Percentiles rank a stretch among this genome's conserved stretches.
These are phyloP conservation scores for Hydrozoanthus tunicans DNA, from an alignment of 64 coral and sea anemone species.

Conservation along the genomic window DNA sequence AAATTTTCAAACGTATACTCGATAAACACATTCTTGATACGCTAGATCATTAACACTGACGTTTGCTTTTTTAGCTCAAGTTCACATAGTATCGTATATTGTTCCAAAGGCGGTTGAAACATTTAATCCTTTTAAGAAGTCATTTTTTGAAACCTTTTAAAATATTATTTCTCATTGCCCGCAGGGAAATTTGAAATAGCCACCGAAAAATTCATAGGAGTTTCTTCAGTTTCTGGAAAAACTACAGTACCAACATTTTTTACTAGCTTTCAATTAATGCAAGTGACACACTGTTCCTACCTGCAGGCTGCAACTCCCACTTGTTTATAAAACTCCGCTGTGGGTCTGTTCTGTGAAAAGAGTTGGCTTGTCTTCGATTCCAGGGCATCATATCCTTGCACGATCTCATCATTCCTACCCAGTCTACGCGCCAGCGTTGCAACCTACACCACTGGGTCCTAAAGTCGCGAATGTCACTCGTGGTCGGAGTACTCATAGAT, in stretches of 20 bases:
- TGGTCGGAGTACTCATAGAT: background rate
- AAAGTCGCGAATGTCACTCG: conserved; percentile 15
- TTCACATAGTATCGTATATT: too few relatives aligned
- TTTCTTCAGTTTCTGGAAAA: too few relatives aligned
- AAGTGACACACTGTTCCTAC: conserved; percentile 7
- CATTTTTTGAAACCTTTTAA: too few relatives aligned
- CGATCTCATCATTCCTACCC: conserved; percentile 42
- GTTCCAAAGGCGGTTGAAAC: too few relatives aligned
- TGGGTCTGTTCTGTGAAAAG: conserved; percentile 22
- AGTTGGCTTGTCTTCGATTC: conserved; percentile 38
- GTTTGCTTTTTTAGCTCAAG: too few relatives aligned
- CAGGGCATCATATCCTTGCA: conserved; percentile 41
- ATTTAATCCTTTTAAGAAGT: too few relatives aligned
- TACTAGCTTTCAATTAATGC: background rate
- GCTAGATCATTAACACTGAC: too few relatives aligned
- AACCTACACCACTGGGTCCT: conserved; percentile 45
- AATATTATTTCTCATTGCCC: too few relatives aligned
- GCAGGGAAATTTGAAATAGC: too few relatives aligned
- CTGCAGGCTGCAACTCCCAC: conserved; percentile 66
- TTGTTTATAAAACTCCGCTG: conserved; percentile 48
- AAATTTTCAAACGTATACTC: too few relatives aligned
- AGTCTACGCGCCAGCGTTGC: conserved; percentile 55
- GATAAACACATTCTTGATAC: too few relatives aligned
- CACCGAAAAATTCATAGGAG: too few relatives aligned
- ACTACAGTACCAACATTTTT: background rate